Base-by-base conservation (phyloP, 2,888 invertebrate genomes). In the Sclerodermus sp. region DNA sequence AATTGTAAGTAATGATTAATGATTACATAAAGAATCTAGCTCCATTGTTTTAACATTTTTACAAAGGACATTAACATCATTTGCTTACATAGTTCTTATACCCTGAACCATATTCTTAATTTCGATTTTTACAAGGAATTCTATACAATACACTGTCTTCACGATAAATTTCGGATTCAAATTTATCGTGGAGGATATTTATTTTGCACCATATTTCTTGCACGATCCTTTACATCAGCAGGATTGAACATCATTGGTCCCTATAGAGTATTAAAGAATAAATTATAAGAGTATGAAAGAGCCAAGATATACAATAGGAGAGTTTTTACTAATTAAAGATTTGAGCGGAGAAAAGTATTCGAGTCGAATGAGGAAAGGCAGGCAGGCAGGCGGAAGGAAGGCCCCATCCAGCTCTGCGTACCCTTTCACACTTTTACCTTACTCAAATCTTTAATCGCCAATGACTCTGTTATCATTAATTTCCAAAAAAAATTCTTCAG, bases 181-280 rank as follows among this genome's bases (percentile, higher is more conserved):
- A 10, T 54, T 69, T 71, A 76, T 70, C 75, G 73, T 18, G 72
- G 70, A 46, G 72, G 69, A 56, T 74, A 75, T 60, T 73, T 66
- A 55, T 53, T 70, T 16, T 64, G 63, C 23, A 64, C 57, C 31
- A 64, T 51, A 70, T 53, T 70, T 71, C 58, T 50, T 37, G 34
- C 70, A 55, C 65, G 68, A 67, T 75, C 69, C 64, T 67, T 75
- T 59, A 66, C 53, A 32, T 73, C 70, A 51, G 60, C 64, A 46
- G 74, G 69, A 56, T 75, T 73, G 66, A 66, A 74, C 74, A 74
- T 73, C 70, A 69, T 71, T 74, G 75, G 73, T 73, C 70, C 75
- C 76, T 76, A 64, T 32, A 46, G 23, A 23, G 8, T 8, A 34
- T 34, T n/a, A n/a, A 34, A 8, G 10, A 34, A 34, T 34, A 34